phyloP scores from a whole-genome alignment of 2,888 invertebrate species.

The Cephus runcator region DNA sequence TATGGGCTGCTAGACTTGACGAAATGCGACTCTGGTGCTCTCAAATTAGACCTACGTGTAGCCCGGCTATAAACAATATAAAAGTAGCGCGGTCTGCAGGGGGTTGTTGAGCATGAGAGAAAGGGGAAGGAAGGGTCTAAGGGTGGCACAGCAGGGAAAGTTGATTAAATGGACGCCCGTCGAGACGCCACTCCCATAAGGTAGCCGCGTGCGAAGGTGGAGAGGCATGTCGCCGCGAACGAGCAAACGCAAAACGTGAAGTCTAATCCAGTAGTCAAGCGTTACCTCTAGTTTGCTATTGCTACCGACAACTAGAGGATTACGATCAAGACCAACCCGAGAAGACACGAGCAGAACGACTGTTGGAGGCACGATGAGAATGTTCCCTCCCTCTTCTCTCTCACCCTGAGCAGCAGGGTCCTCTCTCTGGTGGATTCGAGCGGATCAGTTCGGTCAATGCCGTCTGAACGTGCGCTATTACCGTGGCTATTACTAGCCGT shows the following conservation, averaged over 20 bases:
- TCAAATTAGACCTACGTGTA: neutral
- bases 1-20: neutral
- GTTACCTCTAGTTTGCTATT: neutral
- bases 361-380: neutral
- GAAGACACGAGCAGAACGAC: neutral
- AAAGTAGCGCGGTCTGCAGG: neutral
- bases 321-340: neutral
- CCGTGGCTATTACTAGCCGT: slow-evolving; percentile 30
- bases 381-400: neutral
- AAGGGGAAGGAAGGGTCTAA: slow-evolving; percentile 8
- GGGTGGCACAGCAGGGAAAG: slow-evolving; percentile 15
- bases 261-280: neutral
- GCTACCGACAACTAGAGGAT: neutral
- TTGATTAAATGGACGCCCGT: slow-evolving; percentile 30
- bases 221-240: neutral
- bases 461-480: slow-evolving; percentile 33
- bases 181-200: slow-evolving; percentile 11
- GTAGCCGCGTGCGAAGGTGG: neutral
- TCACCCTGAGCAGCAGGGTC: neutral
- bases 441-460: slow-evolving; percentile 40
- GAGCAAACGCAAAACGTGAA: neutral
- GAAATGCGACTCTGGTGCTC: neutral
- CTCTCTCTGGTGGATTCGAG: neutral
- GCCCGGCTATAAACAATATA: neutral
- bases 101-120: neutral